Evolutionary conservation across 2,888 invertebrate genomes (phyloP), one percentile per base, ranked within the genome.

Genomic region (Tenthredo mesomela): DNA sequence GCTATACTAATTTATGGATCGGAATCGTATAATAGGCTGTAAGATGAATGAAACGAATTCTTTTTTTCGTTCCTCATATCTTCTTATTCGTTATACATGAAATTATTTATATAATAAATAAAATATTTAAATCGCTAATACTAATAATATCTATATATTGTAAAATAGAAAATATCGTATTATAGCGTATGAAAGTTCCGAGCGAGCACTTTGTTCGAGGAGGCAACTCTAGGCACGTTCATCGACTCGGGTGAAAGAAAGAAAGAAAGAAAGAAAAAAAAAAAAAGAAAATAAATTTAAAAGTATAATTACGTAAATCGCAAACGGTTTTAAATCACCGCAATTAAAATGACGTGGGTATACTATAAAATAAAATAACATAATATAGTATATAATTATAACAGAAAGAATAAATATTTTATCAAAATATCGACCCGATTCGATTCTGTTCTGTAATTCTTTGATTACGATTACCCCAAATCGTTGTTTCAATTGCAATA

Each of bases 251-350:
- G 21, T 18, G 25, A 12, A 33, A 33, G n/a, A n/a, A n/a, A n/a
- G n/a, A n/a, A n/a, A n/a, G n/a, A n/a, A n/a, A n/a, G n/a, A n/a
- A n/a, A n/a, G n/a, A n/a, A n/a, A n/a, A n/a, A n/a, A n/a, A n/a
- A n/a, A n/a, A 21, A 6, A 18, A 10, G 12, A 7, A 18, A n/a
- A 43, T n/a, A 47, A 77, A 54, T 77, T 77, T 77, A n/a, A 54
- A 77, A 77, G 54, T 77, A 77, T 50, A 77, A 77, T 50, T 77
- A 77, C 54, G 50, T 54, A 77, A 77, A 54, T n/a, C 77, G 73
- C 21, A 43, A 3, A 18, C 33, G 12, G 43, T 50, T 50, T 3
- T 43, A 43, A 73, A 73, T 43, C 25, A n/a, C 43, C 40, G 77
- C 15, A 50, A 77, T 77, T 77, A 54, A 77, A 54, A 29, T 54